A percentile compares a stretch with the other conserved stretches of the same genome.
Evolutionary conservation across 2,113 vertebrate genomes (phyloP).

Genomic region (Siniperca chuatsi): DNA sequence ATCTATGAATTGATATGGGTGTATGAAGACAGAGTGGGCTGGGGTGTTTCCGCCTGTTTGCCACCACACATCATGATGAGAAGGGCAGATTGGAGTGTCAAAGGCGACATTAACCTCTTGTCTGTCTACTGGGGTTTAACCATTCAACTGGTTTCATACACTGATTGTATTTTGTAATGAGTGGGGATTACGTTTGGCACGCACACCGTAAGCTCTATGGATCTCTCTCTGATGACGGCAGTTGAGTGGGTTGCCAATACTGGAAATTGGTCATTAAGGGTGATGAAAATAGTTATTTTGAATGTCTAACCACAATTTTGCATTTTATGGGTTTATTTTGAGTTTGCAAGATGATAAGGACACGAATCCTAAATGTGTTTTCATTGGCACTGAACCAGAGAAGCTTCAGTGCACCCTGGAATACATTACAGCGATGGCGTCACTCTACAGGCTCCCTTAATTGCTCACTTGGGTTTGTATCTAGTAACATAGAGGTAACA

Average conservation of each 20-base stretch:
- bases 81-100: constrained; percentile 66
- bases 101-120: constrained; percentile 74
- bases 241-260: constrained; percentile 46
- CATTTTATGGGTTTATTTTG: constrained; percentile 34
- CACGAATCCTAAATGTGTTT: constrained; percentile 22
- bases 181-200: constrained; percentile 49
- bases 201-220: constrained; percentile 4
- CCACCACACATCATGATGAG: constrained; percentile 70
- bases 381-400: neutral
- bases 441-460: neutral
- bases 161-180: constrained; percentile 72
- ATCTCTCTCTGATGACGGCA: constrained; percentile 32
- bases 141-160: constrained; percentile 73
- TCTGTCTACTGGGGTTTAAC: constrained; percentile 53
- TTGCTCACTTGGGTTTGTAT: constrained; percentile 14
- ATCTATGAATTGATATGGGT: constrained; percentile 65
- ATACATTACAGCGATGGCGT: neutral
- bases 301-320: constrained; percentile 15
- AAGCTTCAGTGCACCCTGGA: constrained; percentile 11
- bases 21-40: constrained; percentile 68
- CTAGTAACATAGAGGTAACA: neutral
- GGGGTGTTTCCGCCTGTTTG: constrained; percentile 69
- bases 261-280: constrained; percentile 17
- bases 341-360: constrained; percentile 10
- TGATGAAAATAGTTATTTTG: constrained; percentile 39